These are phyloP conservation scores for Megaptera novaeangliae DNA, from an alignment of 2,113 vertebrate species.

Conservation along the genomic window DNA sequence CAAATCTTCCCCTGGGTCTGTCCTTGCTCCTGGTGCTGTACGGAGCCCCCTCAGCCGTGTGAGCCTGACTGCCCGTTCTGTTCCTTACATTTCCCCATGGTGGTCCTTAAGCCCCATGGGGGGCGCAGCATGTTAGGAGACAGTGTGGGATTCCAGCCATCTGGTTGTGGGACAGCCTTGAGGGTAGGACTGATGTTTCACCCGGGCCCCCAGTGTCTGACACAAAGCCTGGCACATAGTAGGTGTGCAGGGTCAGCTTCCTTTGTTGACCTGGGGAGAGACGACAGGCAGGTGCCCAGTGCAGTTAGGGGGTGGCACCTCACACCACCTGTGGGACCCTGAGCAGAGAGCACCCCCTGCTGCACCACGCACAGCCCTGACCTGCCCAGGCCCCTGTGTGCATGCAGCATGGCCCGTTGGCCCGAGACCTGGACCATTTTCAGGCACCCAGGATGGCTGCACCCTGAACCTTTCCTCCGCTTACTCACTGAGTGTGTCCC, in stretches of 20 bases:
- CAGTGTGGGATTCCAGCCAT: neutral
- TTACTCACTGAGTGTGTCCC: too few species aligned
- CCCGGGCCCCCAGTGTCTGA: neutral
- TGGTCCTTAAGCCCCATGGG: neutral
- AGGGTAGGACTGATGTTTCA: neutral
- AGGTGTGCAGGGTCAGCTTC: neutral
- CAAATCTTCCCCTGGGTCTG: neutral
- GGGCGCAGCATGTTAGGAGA: neutral
- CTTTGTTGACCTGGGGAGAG: neutral
- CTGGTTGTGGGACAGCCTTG: neutral
- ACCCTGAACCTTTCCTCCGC: rapidly evolving
- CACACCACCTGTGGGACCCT: neutral
- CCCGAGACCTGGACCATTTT: rapidly evolving
- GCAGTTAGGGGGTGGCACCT: too few species aligned
- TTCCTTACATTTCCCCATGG: rapidly evolving
- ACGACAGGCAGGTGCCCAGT: neutral
- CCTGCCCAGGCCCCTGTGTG: neutral
- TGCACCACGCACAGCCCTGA: rapidly evolving
- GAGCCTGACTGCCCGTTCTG: rapidly evolving
- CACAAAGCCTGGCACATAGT: neutral
- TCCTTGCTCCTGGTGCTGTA: neutral
- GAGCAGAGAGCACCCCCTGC: neutral
- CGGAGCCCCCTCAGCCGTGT: rapidly evolving
- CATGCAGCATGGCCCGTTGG: neutral
- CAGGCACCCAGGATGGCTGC: too few species aligned